Conservation (phyloP, 2,888 invertebrate species). For the Alentia gelatinosa region DNA sequence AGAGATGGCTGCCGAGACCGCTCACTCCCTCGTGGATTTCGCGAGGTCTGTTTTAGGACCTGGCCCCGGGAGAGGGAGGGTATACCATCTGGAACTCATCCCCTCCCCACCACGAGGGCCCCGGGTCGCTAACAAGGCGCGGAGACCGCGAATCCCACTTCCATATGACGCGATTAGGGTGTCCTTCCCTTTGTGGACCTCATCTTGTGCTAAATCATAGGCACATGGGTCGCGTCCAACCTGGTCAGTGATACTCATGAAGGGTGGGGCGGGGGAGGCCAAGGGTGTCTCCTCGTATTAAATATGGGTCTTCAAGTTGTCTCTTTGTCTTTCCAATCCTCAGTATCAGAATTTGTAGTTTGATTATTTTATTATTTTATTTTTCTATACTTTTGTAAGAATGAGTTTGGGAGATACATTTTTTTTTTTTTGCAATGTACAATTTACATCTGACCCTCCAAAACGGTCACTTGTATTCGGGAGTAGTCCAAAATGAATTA, state of each 20-base stretch:
- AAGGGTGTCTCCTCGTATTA: background rate
- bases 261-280: too few relatives aligned
- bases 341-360: too few relatives aligned
- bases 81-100: background rate
- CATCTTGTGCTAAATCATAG: background rate
- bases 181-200: background rate
- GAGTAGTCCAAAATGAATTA: too few relatives aligned
- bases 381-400: too few relatives aligned
- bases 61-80: background rate
- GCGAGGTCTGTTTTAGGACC: too few relatives aligned
- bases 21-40: too few relatives aligned
- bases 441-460: too few relatives aligned
- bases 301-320: background rate
- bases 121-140: background rate
- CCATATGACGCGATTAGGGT: background rate
- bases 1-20: too few relatives aligned
- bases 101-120: background rate
- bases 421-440: too few relatives aligned
- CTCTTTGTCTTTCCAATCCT: background rate
- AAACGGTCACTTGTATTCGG: too few relatives aligned
- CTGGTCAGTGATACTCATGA: background rate
- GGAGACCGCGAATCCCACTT: background rate
- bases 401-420: too few relatives aligned
- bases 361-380: too few relatives aligned
- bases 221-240: background rate